phyloP scores from a whole-genome alignment of 1,140 invertebrate genomes.

The Drosophila trapezifrons region DNA sequence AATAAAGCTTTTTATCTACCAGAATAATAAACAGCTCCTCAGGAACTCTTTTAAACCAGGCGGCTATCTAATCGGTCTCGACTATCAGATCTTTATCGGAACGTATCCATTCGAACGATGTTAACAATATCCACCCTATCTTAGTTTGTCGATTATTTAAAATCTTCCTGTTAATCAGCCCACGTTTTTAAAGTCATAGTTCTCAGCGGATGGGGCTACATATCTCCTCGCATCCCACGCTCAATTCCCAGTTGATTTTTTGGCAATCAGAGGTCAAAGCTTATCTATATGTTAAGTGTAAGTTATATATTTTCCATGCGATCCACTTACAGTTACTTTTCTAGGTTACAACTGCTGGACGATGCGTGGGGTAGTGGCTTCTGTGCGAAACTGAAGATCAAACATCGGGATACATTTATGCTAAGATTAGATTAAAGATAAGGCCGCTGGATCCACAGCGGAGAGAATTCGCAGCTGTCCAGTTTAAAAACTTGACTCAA shows the following conservation, averaged over 20 bases:
- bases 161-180: conserved; percentile 8
- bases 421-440: conserved; percentile 70
- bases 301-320: neutral
- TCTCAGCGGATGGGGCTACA: neutral
- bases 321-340: conserved; percentile 17
- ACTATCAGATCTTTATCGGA: neutral
- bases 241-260: neutral
- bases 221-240: neutral
- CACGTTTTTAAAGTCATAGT: conserved; percentile 62
- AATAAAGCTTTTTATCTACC: conserved; percentile 1
- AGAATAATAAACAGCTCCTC: conserved; percentile 3
- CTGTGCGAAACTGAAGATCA: conserved; percentile 30
- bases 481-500: conserved; percentile 11
- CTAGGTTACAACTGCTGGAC: conserved; percentile 3
- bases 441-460: conserved; percentile 4
- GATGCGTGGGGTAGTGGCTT: conserved; percentile 45
- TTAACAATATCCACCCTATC: conserved; percentile 24
- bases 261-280: neutral
- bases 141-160: conserved; percentile 6
- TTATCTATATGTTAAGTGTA: neutral
- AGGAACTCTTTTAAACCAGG: neutral
- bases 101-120: neutral
- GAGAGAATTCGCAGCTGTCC: conserved; percentile 1
- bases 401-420: conserved; percentile 17
- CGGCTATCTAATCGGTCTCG: conserved; percentile 29